These are phyloP conservation scores for Hydrocynus forskahlii DNA, from an alignment of 2,797 vertebrate genomes.

Conservation along the genomic window DNA sequence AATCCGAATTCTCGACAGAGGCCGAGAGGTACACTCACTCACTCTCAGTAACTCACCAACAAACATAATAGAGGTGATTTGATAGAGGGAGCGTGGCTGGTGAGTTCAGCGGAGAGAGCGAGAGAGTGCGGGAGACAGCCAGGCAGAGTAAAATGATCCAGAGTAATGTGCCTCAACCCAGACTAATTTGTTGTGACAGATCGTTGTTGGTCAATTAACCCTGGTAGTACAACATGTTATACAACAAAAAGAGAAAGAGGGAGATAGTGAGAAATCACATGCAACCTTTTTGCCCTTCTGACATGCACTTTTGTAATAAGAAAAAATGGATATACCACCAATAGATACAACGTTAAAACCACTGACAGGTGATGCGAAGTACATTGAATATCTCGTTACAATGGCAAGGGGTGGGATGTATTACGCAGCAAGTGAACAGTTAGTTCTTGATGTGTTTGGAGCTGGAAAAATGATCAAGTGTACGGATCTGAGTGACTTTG, in stretches of 20 bases:
- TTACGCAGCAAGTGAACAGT: too few relatives aligned
- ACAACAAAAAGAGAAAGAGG: conserved; percentile 35
- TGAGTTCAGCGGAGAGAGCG: conserved; percentile 19
- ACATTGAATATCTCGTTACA: too few relatives aligned
- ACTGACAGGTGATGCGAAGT: too few relatives aligned
- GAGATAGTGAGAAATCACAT: conserved; percentile 49
- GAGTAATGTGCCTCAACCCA: conserved; percentile 62
- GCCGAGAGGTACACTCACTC: conserved; percentile 27
- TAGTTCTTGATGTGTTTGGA: too few relatives aligned
- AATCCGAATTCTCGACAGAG: conserved; percentile 43
- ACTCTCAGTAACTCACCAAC: conserved; percentile 26
- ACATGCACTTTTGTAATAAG: not conserved
- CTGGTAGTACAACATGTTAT: conserved; percentile 74
- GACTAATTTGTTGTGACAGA: conserved; percentile 74
- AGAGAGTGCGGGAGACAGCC: not conserved
- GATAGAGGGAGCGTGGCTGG: conserved; percentile 23
- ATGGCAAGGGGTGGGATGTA: too few relatives aligned
- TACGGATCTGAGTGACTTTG: too few relatives aligned
- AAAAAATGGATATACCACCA: not conserved
- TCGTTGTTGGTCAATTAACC: conserved; percentile 79
- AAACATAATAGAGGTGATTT: conserved; percentile 38
- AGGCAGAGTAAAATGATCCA: conserved; percentile 58
- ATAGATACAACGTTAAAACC: too few relatives aligned
- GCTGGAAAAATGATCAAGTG: too few relatives aligned
- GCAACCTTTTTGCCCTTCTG: conserved; percentile 28